Evolutionary conservation across 2,113 vertebrate species (phyloP), one percentile per base, ranked within the genome.

Genomic region (Oxyura jamaicensis): DNA sequence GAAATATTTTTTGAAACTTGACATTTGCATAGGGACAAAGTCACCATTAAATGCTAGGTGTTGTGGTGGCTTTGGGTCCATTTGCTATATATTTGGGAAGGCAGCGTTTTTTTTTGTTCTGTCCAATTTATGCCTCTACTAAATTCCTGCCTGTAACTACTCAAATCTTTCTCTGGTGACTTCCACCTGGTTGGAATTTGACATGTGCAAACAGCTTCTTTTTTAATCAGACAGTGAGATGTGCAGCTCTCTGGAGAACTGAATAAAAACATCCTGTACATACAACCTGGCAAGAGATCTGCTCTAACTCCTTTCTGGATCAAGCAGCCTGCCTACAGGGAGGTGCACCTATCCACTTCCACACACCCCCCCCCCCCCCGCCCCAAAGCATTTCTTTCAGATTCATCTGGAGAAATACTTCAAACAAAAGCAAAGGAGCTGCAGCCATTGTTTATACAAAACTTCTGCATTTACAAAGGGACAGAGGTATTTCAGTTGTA

Each of bases 61-160:
- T 36, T 2, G 5, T 20, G 6, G 10, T 41, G 15, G 2, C 0
- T 79, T 85, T 1, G 26, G 1, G 13, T 68, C 29, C 7, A 60
- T 82, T 25, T 53, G 13, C 13, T 53, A 18, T 0, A 0, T 29
- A 36, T 14, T 17, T 31, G 55, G 28, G 15, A 72, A 62, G 36
- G 29, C 52, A n/a, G 13, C n/a, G 16, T 1, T 3, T 44, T 44
- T 66, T 36, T 9, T 73, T 46, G 50, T 31, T 55, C 46, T 73
- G 6, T 29, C 42, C 31, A 60, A 33, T 60, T 72, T 63, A 53
- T 69, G 23, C 16, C 15, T 80, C 11, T 62, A 62, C 82, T 39
- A 10, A 89, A 73, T 69, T 91, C 12, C n/a, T 2, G 1, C 10
- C 41, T 68, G 13, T 22, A 85, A 29, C 23, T 28, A 10, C 36